Evolutionary conservation across 1,140 invertebrate species (phyloP).

Genomic region (Trichonephila clavipes): DNA sequence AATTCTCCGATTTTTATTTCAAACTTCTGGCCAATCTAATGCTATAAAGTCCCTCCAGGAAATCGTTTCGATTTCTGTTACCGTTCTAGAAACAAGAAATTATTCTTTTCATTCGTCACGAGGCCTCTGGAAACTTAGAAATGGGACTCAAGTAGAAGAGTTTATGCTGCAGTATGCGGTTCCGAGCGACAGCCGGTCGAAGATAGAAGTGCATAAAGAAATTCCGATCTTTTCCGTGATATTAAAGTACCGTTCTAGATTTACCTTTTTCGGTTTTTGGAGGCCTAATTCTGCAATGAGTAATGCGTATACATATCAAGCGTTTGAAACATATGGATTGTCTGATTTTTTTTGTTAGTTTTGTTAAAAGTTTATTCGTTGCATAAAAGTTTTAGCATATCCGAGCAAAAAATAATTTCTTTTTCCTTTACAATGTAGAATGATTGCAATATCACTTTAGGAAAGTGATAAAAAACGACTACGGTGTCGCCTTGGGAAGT

Average conservation of each 20-base stretch:
- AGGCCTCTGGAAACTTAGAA: slow-evolving; percentile 44
- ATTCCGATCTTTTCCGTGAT: neutral
- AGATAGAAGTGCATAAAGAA: slow-evolving; percentile 40
- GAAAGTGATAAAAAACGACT: no score
- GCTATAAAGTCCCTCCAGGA: slow-evolving; percentile 63
- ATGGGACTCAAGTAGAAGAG: slow-evolving; percentile 19
- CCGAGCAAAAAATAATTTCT: no score
- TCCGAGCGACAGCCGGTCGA: slow-evolving; percentile 53
- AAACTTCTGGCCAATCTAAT: slow-evolving; percentile 64
- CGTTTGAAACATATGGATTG: no score
- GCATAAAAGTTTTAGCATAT: no score
- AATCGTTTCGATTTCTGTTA: slow-evolving; percentile 66
- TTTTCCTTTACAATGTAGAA: no score
- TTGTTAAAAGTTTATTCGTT: no score
- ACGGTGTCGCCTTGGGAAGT: no score
- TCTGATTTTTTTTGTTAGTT: no score
- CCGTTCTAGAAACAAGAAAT: slow-evolving; percentile 54
- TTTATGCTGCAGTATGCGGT: slow-evolving; percentile 44
- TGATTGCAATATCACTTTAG: no score
- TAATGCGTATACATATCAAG: neutral
- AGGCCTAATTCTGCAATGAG: neutral
- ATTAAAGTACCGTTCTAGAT: slow-evolving; percentile 15
- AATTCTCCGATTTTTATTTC: slow-evolving; percentile 64
- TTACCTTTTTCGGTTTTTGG: neutral
- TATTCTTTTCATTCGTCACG: slow-evolving; percentile 69